Evolutionary conservation across 2,797 vertebrate species (phyloP).

Genomic region (Microctenopoma lineatum): DNA sequence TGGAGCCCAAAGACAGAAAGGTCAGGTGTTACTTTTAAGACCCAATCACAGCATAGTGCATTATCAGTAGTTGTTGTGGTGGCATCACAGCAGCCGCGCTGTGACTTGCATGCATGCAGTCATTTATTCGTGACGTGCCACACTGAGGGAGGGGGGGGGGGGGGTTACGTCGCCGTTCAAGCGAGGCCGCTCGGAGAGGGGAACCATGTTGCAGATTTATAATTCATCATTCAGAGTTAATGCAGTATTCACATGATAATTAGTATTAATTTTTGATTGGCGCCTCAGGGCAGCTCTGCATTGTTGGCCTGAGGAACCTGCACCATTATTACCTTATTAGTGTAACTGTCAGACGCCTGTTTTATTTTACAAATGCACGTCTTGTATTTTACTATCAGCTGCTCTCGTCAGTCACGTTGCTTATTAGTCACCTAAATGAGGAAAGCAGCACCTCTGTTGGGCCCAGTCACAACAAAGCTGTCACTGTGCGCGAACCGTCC

Average conservation of each 20-base stretch:
- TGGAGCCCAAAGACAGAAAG: neutral
- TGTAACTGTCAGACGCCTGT: constrained; percentile 82
- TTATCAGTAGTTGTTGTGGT: neutral
- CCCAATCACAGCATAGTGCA: neutral
- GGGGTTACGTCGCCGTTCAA: constrained; percentile 67
- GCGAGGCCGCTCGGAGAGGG: constrained; percentile 71
- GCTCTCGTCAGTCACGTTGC: constrained; percentile 50
- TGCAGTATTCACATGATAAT: constrained; percentile 86
- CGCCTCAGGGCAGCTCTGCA: constrained; percentile 75
- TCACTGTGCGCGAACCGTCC: constrained; percentile 6
- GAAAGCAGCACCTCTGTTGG: constrained; percentile 34
- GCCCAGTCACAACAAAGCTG: constrained; percentile 41
- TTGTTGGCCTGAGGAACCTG: constrained; percentile 69
- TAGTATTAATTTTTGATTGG: constrained; percentile 86
- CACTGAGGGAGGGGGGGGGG: constrained; percentile 8
- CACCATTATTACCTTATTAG: constrained; percentile 78
- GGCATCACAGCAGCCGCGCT: constrained; percentile 12
- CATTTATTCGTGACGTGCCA: constrained; percentile 26
- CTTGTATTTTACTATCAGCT: constrained; percentile 77
- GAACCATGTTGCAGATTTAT: constrained; percentile 83
- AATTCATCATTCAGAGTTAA: constrained; percentile 84
- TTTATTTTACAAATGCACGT: constrained; percentile 82
- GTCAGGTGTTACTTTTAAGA: neutral
- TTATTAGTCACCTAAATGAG: constrained; percentile 73
- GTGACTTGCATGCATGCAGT: constrained; percentile 27